Evolutionary conservation across 1,140 invertebrate genomes (phyloP), one percentile per base, ranked within the genome.

Genomic region (Rhizoglyphus robini): DNA sequence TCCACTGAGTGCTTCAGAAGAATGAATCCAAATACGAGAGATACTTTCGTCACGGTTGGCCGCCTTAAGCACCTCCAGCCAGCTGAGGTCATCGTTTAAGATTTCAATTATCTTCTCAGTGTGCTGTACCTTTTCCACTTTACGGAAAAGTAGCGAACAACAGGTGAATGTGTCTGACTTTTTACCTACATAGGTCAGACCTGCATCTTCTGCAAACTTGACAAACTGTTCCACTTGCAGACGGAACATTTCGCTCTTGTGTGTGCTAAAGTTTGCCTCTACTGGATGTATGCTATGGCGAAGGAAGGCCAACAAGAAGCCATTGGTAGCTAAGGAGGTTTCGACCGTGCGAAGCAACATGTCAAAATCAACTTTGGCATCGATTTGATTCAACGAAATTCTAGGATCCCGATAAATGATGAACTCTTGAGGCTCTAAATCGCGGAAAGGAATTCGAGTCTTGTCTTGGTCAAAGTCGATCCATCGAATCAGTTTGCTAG

Each of bases 281-380:
- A 75, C 54, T n/a, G 72, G 71, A 57, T 75, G 79, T 27, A 83
- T 75, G 15, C 76, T 76, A 5, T 78, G 79, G 4, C 80, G 79
- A 77, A 90, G 88, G 73, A 90, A 83, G 8, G 88, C 74, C 47
- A 95, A 76, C 1, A 90, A 67, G 72, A 91, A 87, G 23, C 90
- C 89, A 48, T 82, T 81, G 0, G 81, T 73, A 67, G 81, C 83
- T 2, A 93, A 72, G 30, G 84, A 80, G n/a, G 75, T 75, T 11
- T 34, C 18, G 3, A 68, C 65, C 25, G 72, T 72, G 46, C 70
- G 32, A 8, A 81, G 68, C 18, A 72, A 71, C 25, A 70, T 65
- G 8, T 64, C 62, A 23, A 77, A 70, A 62, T 79, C 70, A 36
- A 70, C 47, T 54, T 78, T 74, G 23, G 8, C 5, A 32, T 25